Evolutionary conservation across 1,140 invertebrate genomes (phyloP), one percentile per base, ranked within the genome.

Genomic region (Drosophila sucinea): DNA sequence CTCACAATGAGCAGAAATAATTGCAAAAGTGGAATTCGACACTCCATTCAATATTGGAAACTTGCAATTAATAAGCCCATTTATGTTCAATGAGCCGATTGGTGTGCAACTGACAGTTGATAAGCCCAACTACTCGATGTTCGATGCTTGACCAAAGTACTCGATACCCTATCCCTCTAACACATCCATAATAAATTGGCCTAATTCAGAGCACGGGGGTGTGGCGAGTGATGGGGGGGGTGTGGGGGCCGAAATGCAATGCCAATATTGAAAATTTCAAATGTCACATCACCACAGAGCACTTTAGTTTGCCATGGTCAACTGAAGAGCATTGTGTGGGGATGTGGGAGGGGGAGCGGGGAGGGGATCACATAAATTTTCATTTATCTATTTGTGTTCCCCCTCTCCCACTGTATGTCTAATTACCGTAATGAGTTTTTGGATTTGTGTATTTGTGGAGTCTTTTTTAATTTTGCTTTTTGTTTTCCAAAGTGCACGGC

Each of bases 391-490:
- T 51, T 51, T 51, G 44, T 51, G 44, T 10, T 51, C 44, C 30
- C 40, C 41, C 29, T 33, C 33, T 29, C 35, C 17, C 44, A 67
- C 63, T 60, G 33, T 40, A 23, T 44, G 67, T 71, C 80, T 87
- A 87, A 89, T 87, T 87, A 87, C 69, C 57, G 76, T 87, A 87
- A 87, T 87, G 83, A 87, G 83, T 80, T 89, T 87, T 73, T 68
- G 71, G 68, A 86, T 86, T 81, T 86, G 66, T 35, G 71, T 74
- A 67, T 68, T 79, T 73, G 71, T 61, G 27, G 66, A 67, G 60
- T 69, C 76, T 69, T 76, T 38, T 61, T 40, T 17, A 35, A 17
- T 67, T 75, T 67, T 75, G 40, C 67, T 73, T 73, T 73, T 25
- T 60, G 70, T 73, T 60, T 40, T 27, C 17, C 56, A n/a, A 35